Evolutionary conservation across 1,140 invertebrate species (phyloP), one percentile per base, ranked within the genome.

Genomic region (Pogonognathellus flavescens): DNA sequence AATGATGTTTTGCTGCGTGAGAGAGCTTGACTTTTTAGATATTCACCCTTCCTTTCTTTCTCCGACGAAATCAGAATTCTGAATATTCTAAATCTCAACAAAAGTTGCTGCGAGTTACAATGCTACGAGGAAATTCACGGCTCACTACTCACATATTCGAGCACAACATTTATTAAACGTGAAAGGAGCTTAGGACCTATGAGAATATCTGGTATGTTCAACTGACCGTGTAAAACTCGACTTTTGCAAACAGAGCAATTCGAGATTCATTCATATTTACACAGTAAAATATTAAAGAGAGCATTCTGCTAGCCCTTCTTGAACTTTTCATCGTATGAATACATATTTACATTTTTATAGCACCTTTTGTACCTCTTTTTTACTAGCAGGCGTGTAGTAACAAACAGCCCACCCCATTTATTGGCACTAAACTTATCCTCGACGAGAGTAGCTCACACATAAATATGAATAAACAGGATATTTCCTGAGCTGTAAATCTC

Each of bases 401-500:
- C 31, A 41, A 18, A 31, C 31, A 62, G n/a, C 1, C 14, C 49
- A 41, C 70, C 31, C 70, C 41, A 76, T 76, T 76, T 76, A 76
- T 76, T 76, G 70, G 70, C 70, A 76, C 70, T 76, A 76, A 76
- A 76, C 25, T 76, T 76, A 11, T 76, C 70, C 7, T 76, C 25
- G 13, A 49, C 16, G 70, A 50, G 66, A 72, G 25, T 22, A 76
- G 70, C 70, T 76, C 70, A 76, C 70, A 76, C 70, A 76, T 76
- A 76, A 76, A 76, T 76, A 76, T 76, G 70, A 76, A 76, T 76
- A 76, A 76, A 76, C 70, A 76, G 70, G 70, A 41, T 49, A 31
- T 76, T 76, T 76, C 70, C 70, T 76, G 70, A 76, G 70, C 70
- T 76, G 70, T 76, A 76, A 76, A 76, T 76, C 70, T 76, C 70